These are phyloP conservation scores for Chaetogeoica ovagalla DNA, from an alignment of 2,888 invertebrate species.

Conservation along the genomic window DNA sequence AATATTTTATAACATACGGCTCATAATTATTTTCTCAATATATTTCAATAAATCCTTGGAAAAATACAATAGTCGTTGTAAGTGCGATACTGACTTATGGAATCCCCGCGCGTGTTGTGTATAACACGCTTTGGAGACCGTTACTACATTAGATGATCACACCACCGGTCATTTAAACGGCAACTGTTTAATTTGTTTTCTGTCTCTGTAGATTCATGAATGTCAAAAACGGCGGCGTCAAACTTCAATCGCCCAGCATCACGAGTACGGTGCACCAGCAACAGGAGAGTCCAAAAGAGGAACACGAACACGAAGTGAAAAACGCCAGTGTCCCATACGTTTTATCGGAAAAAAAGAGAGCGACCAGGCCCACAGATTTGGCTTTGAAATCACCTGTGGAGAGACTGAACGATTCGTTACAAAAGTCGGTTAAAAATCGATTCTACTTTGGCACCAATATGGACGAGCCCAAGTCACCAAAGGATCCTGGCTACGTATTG, in stretches of 20 bases:
- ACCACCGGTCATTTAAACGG: too few relatives aligned
- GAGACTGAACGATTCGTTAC: constrained; percentile 51
- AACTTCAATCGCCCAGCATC: constrained; percentile 48
- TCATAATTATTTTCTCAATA: too few relatives aligned
- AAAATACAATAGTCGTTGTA: too few relatives aligned
- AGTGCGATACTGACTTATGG: too few relatives aligned
- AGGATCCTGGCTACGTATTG: constrained; percentile 74
- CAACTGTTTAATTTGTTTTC: not conserved
- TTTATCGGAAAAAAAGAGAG: constrained; percentile 45
- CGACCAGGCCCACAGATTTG: constrained; percentile 26
- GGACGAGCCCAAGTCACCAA: constrained; percentile 66
- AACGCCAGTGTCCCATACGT: constrained; percentile 26
- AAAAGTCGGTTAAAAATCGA: constrained; percentile 51
- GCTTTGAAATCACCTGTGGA: constrained; percentile 54
- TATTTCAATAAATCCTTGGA: too few relatives aligned
- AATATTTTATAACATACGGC: too few relatives aligned
- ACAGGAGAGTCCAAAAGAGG: constrained; percentile 47
- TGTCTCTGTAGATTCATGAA: constrained; percentile 11
- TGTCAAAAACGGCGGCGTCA: constrained; percentile 18
- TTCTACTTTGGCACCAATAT: constrained; percentile 53
- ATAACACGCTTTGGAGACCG: too few relatives aligned
- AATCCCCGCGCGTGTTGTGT: too few relatives aligned
- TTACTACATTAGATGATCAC: too few relatives aligned
- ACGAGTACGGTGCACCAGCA: constrained; percentile 42
- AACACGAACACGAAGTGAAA: constrained; percentile 50